Evolutionary conservation across 2,797 vertebrate genomes (phyloP).

Genomic region (Astyanax mexicanus): DNA sequence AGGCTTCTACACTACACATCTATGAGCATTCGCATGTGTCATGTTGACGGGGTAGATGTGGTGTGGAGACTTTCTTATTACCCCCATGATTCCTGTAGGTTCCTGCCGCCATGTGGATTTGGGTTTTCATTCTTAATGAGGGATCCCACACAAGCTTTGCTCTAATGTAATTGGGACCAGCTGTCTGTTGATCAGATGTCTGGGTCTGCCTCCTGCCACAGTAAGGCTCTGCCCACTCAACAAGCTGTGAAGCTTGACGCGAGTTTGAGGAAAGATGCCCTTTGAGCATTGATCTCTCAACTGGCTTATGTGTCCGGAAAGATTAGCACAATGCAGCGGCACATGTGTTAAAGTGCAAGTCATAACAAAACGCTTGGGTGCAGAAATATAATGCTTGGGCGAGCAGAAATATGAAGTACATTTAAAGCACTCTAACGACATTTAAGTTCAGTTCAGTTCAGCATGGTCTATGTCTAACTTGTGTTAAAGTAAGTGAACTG

Average conservation of each 20-base stretch:
- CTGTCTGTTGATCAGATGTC: slow-evolving; percentile 48
- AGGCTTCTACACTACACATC: background rate
- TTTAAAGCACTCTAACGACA: background rate
- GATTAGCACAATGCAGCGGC: background rate
- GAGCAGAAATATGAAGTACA: background rate
- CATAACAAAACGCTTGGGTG: background rate
- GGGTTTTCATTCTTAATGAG: slow-evolving; percentile 52
- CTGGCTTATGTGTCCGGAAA: background rate
- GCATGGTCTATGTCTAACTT: too few species aligned
- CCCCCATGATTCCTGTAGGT: slow-evolving; percentile 31
- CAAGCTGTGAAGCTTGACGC: slow-evolving; percentile 8
- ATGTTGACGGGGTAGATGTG: slow-evolving; percentile 25
- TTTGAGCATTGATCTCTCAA: slow-evolving; percentile 22
- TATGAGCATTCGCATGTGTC: slow-evolving; percentile 10
- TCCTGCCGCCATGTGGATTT: slow-evolving; percentile 47
- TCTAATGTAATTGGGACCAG: slow-evolving; percentile 47
- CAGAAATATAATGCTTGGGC: background rate
- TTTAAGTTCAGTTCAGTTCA: background rate
- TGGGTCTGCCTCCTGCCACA: slow-evolving; percentile 33
- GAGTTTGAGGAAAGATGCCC: slow-evolving; percentile 6
- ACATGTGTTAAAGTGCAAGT: background rate
- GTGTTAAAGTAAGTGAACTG: too few species aligned
- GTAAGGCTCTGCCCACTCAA: slow-evolving; percentile 30
- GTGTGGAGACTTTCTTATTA: slow-evolving; percentile 39
- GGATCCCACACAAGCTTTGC: slow-evolving; percentile 33